Percentiles rank a stretch among this genome's conserved stretches.
Conservation (phyloP, 2,797 vertebrate genomes). For the Sitta carolinensis region DNA sequence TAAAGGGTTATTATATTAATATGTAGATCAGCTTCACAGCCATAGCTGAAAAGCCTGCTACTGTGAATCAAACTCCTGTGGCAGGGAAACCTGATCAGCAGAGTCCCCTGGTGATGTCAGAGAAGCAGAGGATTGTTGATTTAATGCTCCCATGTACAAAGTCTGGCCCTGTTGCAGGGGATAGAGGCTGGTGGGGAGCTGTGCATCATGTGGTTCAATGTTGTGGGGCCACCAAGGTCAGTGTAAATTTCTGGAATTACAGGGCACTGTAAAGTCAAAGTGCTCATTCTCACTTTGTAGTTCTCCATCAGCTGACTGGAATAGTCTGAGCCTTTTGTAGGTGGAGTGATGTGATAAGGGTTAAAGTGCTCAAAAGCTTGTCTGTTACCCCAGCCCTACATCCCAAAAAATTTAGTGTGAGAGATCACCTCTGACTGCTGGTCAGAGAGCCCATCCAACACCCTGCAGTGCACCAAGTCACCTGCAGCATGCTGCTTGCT, state of each 20-base stretch:
- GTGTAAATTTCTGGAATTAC: not conserved
- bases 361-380: not conserved
- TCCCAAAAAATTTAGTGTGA: not conserved
- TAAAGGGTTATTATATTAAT: slow-evolving; percentile 14
- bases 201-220: not conserved
- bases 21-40: slow-evolving; percentile 9
- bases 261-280: not conserved
- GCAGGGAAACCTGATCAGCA: not conserved
- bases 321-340: not conserved
- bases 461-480: not conserved
- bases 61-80: not conserved
- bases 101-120: not conserved
- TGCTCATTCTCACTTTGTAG: not conserved
- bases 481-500: not conserved
- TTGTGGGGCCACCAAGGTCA: not conserved
- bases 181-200: not conserved
- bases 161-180: not conserved
- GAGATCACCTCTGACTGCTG: not conserved
- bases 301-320: not conserved
- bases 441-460: not conserved
- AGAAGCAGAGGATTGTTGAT: not conserved
- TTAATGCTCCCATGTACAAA: not conserved
- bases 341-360: not conserved
- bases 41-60: not conserved
- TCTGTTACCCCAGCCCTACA: not conserved